These are phyloP conservation scores for Trichogramma evanescens DNA, from an alignment of 2,888 invertebrate species.

Conservation along the genomic window DNA sequence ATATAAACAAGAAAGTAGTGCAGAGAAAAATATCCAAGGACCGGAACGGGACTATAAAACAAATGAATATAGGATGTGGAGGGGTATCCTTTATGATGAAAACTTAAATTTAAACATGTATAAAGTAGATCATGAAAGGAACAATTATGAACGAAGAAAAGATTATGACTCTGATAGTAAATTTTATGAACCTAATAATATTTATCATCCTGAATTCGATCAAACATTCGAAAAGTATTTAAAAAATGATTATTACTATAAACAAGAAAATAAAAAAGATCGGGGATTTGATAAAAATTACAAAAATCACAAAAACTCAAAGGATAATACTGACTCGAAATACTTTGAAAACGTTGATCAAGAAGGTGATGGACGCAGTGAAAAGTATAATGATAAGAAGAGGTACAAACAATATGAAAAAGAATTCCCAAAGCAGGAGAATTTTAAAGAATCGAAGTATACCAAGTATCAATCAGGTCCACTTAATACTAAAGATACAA, in stretches of 20 bases:
- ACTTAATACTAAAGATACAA: conserved; percentile 13
- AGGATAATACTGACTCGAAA: conserved; percentile 2
- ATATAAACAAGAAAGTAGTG: too few species aligned
- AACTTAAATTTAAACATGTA: too few species aligned
- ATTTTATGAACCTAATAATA: not conserved
- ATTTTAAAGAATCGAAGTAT: conserved; percentile 13
- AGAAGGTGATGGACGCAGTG: not conserved
- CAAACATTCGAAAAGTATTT: conserved; percentile 3
- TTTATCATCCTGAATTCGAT: not conserved
- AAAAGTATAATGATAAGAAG: not conserved
- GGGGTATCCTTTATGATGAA: too few species aligned
- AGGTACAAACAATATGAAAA: conserved; percentile 1
- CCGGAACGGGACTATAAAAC: too few species aligned
- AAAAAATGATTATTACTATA: not conserved
- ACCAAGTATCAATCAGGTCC: conserved; percentile 6
- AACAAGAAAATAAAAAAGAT: conserved; percentile 1
- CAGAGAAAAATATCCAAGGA: too few species aligned
- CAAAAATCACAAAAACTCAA: too few species aligned
- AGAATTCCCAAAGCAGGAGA: conserved; percentile 6
- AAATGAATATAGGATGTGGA: too few species aligned
- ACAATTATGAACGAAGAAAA: not conserved
- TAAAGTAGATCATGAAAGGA: not conserved
- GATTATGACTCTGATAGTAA: conserved; percentile 2
- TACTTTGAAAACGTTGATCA: conserved; percentile 5
- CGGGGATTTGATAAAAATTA: not conserved